These are phyloP conservation scores for Lasioglossum vierecki DNA, from an alignment of 2,888 invertebrate genomes.

Conservation along the genomic window DNA sequence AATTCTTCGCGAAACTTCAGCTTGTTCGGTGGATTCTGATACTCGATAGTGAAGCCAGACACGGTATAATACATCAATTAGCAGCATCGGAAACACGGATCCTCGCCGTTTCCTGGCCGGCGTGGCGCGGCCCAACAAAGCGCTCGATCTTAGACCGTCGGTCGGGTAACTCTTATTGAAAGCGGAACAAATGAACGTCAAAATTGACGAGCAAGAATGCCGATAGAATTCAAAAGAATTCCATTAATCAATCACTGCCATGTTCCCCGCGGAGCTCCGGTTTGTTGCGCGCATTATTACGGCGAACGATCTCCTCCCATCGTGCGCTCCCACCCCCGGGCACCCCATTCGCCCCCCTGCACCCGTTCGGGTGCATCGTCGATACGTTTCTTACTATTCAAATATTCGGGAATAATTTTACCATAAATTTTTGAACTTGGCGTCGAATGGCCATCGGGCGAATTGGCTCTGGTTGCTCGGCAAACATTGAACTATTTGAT, in stretches of 20 bases:
- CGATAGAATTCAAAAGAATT: constrained; percentile 37
- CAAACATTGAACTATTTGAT: constrained; percentile 76
- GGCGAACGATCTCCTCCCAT: constrained; percentile 32
- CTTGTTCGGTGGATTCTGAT: background rate
- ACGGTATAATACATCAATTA: constrained; percentile 9
- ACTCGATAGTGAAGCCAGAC: background rate
- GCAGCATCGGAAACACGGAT: background rate
- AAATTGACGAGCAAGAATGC: constrained; percentile 27
- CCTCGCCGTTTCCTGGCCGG: background rate
- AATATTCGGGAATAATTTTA: constrained; percentile 74
- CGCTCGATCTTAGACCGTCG: constrained; percentile 9
- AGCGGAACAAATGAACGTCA: constrained; percentile 31
- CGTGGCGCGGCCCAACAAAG: background rate
- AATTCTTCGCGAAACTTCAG: background rate
- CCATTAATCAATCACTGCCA: constrained; percentile 55
- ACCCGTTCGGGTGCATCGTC: background rate
- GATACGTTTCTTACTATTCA: constrained; percentile 63
- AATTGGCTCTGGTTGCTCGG: constrained; percentile 76
- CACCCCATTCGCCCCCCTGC: background rate
- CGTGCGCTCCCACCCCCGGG: background rate
- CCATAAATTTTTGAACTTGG: constrained; percentile 76
- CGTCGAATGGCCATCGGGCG: constrained; percentile 72
- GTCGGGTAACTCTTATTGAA: constrained; percentile 7
- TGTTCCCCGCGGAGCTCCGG: background rate
- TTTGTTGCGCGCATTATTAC: constrained; percentile 53